Base-by-base conservation (phyloP, 1,140 invertebrate genomes). In the Leptoteleia sp. region DNA sequence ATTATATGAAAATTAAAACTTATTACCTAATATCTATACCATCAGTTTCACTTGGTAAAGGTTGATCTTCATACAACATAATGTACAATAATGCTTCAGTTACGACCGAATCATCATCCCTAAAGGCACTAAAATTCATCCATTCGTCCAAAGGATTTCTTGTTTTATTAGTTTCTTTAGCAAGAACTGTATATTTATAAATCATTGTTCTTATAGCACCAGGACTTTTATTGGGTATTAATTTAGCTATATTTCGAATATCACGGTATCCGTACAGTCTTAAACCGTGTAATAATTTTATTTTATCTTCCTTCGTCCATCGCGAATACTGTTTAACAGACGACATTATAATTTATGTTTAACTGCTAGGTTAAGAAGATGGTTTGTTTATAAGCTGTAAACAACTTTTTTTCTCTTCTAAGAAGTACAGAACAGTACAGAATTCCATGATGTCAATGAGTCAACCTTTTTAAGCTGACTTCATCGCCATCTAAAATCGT, bases 141-240 rank as follows among this genome's bases (percentile, higher is more conserved):
- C 78, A 80, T n/a, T 76, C 73, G 0, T 68, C 50, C 8, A 76
- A 45, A 67, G 72, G 68, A 19, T 80, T 73, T 8, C 29, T 31
- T 0, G 25, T 1, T 27, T 68, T 67, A 1, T 3, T 0, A 31
- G 29, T 5, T 13, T 47, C 42, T 45, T 57, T 72, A 3, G 72
- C 61, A n/a, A 68, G 11, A n/a, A 25, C 6, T 4, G 37, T 40
- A 62, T 80, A 80, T 68, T 70, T 76, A 31, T 80, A 76, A 33
- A 80, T 80, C 78, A 80, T 80, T 11, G 67, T 70, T 31, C 73
- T 76, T n/a, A 80, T 43, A 17, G 72, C 72, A 12, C 57, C 62
- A 19, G 0, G 4, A 54, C 67, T 73, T 61, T 80, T 80, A 11
- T 68, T 31, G 1, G 78, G 73, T 4, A 80, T 19, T 2, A 80